Evolutionary conservation across 2,888 invertebrate species (phyloP).

Genomic region (Lagria hirta): DNA sequence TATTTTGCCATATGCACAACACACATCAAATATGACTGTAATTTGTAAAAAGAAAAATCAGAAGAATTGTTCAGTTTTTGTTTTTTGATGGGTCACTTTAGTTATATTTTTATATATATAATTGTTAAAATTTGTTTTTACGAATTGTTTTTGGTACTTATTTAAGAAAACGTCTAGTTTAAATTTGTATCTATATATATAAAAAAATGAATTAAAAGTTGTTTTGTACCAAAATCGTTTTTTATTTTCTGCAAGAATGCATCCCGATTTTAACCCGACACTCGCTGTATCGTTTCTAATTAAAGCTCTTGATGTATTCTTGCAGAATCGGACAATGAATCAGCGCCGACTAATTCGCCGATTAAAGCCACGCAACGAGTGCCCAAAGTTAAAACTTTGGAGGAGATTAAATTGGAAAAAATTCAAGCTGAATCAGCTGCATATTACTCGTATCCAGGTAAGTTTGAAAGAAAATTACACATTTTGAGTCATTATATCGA

Average conservation of each 20-base stretch:
- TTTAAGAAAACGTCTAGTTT: constrained; percentile 24
- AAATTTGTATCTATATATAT: constrained; percentile 31
- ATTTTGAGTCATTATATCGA: too few species aligned
- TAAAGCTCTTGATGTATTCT: constrained; percentile 63
- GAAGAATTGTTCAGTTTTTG: constrained; percentile 26
- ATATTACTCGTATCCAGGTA: constrained; percentile 66
- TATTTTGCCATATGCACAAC: constrained; percentile 41
- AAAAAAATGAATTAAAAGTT: constrained; percentile 32
- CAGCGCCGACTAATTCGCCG: constrained; percentile 65
- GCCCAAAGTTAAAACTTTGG: constrained; percentile 64
- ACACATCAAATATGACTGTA: constrained; percentile 20
- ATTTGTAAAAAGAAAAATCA: constrained; percentile 19
- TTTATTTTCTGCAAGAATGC: constrained; percentile 53
- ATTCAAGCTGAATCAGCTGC: constrained; percentile 73
- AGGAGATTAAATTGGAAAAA: constrained; percentile 67
- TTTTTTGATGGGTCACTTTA: constrained; percentile 31
- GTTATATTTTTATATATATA: constrained; percentile 30
- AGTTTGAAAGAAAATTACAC: constrained; percentile 27
- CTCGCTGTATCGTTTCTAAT: constrained; percentile 24
- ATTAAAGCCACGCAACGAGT: constrained; percentile 55
- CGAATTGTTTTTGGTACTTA: constrained; percentile 29
- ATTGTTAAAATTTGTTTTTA: constrained; percentile 25
- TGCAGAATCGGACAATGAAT: constrained; percentile 80
- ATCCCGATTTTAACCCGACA: constrained; percentile 36
- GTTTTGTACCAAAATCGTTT: constrained; percentile 34